These are phyloP conservation scores for Ochotona princeps DNA, from an alignment of 2,113 vertebrate species.

Conservation along the genomic window DNA sequence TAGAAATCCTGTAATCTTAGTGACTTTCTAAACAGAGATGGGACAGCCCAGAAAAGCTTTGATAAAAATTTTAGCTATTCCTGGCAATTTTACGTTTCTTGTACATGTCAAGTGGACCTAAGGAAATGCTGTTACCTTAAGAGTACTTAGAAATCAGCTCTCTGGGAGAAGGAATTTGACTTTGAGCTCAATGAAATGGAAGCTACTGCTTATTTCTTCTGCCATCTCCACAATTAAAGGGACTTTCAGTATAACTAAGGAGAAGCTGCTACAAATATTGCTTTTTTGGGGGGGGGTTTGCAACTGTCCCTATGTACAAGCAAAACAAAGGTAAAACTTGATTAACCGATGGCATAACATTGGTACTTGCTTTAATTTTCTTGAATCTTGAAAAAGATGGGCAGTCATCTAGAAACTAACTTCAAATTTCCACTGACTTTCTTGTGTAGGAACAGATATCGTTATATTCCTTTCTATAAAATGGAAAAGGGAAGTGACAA, in stretches of 20 bases:
- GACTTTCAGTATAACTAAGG: not conserved
- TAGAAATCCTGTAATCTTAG: not conserved
- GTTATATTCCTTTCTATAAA: constrained; percentile 52
- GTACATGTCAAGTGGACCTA: not conserved
- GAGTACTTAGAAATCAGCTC: constrained; percentile 14
- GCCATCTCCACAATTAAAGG: not conserved
- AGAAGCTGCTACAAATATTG: not conserved
- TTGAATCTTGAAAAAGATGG: not conserved
- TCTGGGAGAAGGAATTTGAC: constrained; percentile 39
- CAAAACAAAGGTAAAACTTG: not conserved
- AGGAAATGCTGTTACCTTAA: constrained; percentile 8
- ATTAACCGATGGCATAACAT: not conserved
- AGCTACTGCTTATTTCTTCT: not conserved
- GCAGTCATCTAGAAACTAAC: constrained; percentile 56
- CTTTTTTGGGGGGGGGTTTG: not conserved
- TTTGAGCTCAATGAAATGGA: not conserved
- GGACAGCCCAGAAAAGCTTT: constrained; percentile 53
- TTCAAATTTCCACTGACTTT: constrained; percentile 66
- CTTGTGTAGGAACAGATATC: constrained; percentile 30
- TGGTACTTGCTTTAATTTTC: not conserved
- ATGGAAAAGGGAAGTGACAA: constrained; percentile 56
- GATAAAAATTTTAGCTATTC: constrained; percentile 41
- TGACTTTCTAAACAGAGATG: constrained; percentile 63
- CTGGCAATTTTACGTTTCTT: not conserved
- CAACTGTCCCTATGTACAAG: not conserved